phyloP scores from a whole-genome alignment of 1,140 invertebrate species.

The Chymomyza costata region DNA sequence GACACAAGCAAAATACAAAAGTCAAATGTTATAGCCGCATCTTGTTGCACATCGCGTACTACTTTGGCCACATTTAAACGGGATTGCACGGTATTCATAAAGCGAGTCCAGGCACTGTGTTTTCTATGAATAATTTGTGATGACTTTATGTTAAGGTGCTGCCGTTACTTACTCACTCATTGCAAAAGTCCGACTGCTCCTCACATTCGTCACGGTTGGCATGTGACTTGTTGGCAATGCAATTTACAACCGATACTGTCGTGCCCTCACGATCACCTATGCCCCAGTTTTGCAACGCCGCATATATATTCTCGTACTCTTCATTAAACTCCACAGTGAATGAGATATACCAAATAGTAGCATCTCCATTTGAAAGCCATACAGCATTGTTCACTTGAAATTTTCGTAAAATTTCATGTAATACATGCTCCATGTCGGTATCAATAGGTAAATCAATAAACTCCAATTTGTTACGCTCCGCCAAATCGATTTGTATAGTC shows the following conservation, averaged over 20 bases:
- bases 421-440: slow-evolving; percentile 59
- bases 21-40: slow-evolving; percentile 84
- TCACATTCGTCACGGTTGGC: slow-evolving; percentile 3
- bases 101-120: slow-evolving; percentile 77
- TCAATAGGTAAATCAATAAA: slow-evolving; percentile 42
- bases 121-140: slow-evolving; percentile 31
- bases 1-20: slow-evolving; percentile 82
- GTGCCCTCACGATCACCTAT: slow-evolving; percentile 75
- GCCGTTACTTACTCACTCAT: slow-evolving; percentile 32
- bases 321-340: slow-evolving; percentile 75
- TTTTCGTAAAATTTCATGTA: slow-evolving; percentile 63
- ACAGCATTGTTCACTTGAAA: slow-evolving; percentile 61
- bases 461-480: background rate
- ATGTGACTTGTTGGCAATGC: slow-evolving; percentile 61
- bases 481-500: slow-evolving; percentile 17
- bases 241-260: slow-evolving; percentile 74
- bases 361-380: slow-evolving; percentile 58
- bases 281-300: slow-evolving; percentile 72
- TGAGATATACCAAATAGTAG: slow-evolving; percentile 65
- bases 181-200: slow-evolving; percentile 5
- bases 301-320: slow-evolving; percentile 74
- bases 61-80: slow-evolving; percentile 84
- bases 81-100: slow-evolving; percentile 79
- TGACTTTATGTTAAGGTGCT: background rate
- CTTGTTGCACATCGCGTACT: slow-evolving; percentile 80